A percentile compares a stretch with the other conserved stretches of the same genome.
Evolutionary conservation across 2,888 invertebrate genomes (phyloP).

Genomic region (Boloria euphrosyne): DNA sequence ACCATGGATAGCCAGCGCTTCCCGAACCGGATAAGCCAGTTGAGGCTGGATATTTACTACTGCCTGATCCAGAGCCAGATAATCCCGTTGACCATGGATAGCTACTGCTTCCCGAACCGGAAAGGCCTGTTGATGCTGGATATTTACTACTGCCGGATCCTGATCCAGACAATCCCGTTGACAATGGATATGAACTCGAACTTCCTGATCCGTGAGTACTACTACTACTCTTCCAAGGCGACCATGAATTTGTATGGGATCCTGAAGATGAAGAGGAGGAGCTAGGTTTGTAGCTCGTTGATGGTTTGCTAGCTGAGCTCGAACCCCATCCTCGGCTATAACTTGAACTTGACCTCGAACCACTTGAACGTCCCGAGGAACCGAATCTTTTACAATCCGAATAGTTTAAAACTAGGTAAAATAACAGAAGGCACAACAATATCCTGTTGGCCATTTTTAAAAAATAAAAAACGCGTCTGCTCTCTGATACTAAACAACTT

Average conservation of each 20-base stretch:
- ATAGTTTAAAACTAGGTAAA: constrained; percentile 48
- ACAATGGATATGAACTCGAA: not conserved
- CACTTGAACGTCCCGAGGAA: constrained; percentile 39
- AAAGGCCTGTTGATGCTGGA: not conserved
- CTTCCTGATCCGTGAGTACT: constrained; percentile 18
- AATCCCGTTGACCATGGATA: constrained; percentile 17
- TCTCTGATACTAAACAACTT: constrained; percentile 31
- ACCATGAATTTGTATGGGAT: constrained; percentile 11
- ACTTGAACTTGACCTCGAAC: constrained; percentile 36
- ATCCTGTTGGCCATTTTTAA: constrained; percentile 62
- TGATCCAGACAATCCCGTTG: constrained; percentile 8
- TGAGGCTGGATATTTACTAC: constrained; percentile 35
- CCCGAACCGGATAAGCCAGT: constrained; percentile 36
- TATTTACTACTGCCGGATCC: no score
- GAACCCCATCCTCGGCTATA: constrained; percentile 28
- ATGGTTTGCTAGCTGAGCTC: constrained; percentile 30
- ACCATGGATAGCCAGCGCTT: constrained; percentile 8
- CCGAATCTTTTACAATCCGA: constrained; percentile 50
- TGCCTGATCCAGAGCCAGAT: constrained; percentile 24
- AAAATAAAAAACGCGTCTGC: constrained; percentile 46
- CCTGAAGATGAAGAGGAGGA: constrained; percentile 34
- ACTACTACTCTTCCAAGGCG: not conserved
- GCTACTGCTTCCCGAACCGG: no score
- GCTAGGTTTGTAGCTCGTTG: constrained; percentile 30
- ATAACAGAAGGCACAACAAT: constrained; percentile 62